Base-by-base conservation (phyloP, 2,888 invertebrate genomes). In the Ganaspis brasiliensis region DNA sequence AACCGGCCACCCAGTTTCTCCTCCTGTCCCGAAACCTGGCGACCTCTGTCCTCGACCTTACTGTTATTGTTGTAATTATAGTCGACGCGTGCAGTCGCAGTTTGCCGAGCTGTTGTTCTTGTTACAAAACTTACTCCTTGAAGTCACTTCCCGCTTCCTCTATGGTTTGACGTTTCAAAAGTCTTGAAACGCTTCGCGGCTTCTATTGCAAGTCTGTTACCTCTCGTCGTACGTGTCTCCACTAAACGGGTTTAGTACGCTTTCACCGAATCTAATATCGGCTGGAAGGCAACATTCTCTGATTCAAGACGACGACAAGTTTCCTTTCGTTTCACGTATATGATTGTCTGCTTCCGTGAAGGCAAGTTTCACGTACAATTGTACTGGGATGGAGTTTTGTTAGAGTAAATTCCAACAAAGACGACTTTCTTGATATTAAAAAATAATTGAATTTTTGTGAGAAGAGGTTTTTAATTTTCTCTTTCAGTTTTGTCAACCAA, bases 11-110 rank as follows among this genome's bases (percentile, higher is more conserved):
- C 73, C 72, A 67, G 71, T 59, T 77, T 45, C 56, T 70, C 71
- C 63, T 21, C 79, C 74, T 16, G 10, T 37, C 37, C 10, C 35
- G 16, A 35, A 37, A 19, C 37, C 37, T 16, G 6, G 14, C 61
- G 19, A 61, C 37, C 37, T 61, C 21, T 59, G 59, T 52, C 80
- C 79, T 76, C 78, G 79, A 79, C 82, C 84, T 86, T 87, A 81
- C 83, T 83, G 85, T 87, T 87, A 87, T 87, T 87, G 86, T 87
- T 86, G 87, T 86, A 87, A 87, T 87, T 87, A 87, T 87, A 87
- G 87, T 85, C 82, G 85, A 79, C 84, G 84, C 84, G 85, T 84
- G 84, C 77, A 82, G 75, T 75, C 75, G 72, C 76, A 78, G 79
- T 83, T 81, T 76, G 73, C 74, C 26, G 21, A 57, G 79, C 72